Evolutionary conservation across 2,797 vertebrate genomes (phyloP).

Genomic region (Helostoma temminkii): DNA sequence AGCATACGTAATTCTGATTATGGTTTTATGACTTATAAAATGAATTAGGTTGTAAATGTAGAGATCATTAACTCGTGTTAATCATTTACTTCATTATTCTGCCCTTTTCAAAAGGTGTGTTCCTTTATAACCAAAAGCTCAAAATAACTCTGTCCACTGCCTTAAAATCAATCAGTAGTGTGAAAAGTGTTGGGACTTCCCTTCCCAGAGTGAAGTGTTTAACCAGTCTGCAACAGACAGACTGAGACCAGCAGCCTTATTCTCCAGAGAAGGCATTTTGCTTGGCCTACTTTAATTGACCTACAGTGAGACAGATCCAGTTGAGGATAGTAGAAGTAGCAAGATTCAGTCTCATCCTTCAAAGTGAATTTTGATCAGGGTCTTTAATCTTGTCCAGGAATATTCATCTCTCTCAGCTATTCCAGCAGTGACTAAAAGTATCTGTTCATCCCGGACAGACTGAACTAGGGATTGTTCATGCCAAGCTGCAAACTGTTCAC

Average conservation of each 20-base stretch:
- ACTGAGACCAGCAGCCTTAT: neutral
- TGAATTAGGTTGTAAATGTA: slow-evolving; percentile 13
- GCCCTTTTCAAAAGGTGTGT: neutral
- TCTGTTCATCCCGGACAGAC: slow-evolving; percentile 1
- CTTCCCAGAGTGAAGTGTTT: neutral
- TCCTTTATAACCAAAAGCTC: neutral
- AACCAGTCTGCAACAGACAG: neutral
- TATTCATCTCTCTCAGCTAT: neutral
- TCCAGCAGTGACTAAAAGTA: neutral
- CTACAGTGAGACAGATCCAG: neutral
- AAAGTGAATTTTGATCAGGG: neutral
- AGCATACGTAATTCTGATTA: neutral
- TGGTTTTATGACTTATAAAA: slow-evolving; percentile 2
- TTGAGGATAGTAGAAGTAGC: neutral
- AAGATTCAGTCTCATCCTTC: neutral
- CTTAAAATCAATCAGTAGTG: neutral
- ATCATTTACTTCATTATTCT: slow-evolving; percentile 2
- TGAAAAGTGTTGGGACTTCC: neutral
- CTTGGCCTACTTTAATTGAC: neutral
- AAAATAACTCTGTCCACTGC: neutral
- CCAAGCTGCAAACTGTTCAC: neutral
- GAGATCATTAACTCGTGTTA: slow-evolving; percentile 5
- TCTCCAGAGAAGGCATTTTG: neutral
- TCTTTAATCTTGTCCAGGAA: neutral
- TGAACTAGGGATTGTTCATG: neutral